Percentiles rank a stretch among this genome's conserved stretches.
Conservation (phyloP, 2,113 vertebrate genomes). For the Kryptolebias marmoratus region DNA sequence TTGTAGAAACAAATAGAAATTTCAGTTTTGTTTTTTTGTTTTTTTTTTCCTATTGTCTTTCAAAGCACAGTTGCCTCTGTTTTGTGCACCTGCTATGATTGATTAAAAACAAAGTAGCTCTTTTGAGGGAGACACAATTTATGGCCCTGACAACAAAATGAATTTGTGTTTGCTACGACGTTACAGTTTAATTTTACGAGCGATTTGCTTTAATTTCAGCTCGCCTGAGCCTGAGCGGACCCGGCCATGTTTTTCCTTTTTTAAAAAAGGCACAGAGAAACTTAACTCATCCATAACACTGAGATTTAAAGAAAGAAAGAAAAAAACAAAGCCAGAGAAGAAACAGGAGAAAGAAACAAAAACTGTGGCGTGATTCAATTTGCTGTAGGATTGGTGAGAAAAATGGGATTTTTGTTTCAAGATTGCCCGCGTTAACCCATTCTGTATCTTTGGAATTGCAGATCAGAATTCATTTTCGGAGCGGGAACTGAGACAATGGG, state of each 20-base stretch:
- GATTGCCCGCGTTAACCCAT: slow-evolving; percentile 39
- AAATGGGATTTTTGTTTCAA: slow-evolving; percentile 41
- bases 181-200: slow-evolving; percentile 58
- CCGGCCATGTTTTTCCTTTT: slow-evolving; percentile 34
- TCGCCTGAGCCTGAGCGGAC: slow-evolving; percentile 23
- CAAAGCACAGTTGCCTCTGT: slow-evolving; percentile 34
- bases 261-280: slow-evolving; percentile 17
- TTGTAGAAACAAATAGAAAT: slow-evolving; percentile 51
- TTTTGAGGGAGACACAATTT: slow-evolving; percentile 33
- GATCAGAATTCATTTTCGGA: slow-evolving; percentile 50
- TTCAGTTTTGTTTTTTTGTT: slow-evolving; percentile 7
- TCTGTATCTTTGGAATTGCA: slow-evolving; percentile 37
- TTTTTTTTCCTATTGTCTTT: slow-evolving; percentile 54
- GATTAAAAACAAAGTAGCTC: slow-evolving; percentile 58
- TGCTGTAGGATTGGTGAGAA: slow-evolving; percentile 22
- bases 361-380: slow-evolving; percentile 17
- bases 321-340: neutral
- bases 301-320: slow-evolving; percentile 4
- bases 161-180: slow-evolving; percentile 57
- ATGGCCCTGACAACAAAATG: slow-evolving; percentile 49
- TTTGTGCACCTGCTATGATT: slow-evolving; percentile 53
- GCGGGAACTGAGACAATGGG: slow-evolving; percentile 34
- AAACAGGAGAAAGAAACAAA: neutral
- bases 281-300: slow-evolving; percentile 28
- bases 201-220: slow-evolving; percentile 44